phyloP scores from a whole-genome alignment of 2,113 vertebrate species.

The Tretioscincus oriximinensis region DNA sequence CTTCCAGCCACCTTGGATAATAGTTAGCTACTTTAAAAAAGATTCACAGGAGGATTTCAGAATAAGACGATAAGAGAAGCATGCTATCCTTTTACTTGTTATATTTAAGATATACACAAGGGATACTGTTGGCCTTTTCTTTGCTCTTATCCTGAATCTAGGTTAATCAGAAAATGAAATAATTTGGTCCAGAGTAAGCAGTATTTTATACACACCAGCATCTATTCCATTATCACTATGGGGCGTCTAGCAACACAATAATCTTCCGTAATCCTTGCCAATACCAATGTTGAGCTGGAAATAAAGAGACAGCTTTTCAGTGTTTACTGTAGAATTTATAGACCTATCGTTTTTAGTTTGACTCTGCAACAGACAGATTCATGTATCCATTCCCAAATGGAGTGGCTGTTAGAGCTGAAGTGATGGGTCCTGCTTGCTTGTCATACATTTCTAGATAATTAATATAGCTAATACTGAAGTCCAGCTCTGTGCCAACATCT shows the following conservation, averaged over 20 bases:
- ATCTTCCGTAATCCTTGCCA: constrained; percentile 18
- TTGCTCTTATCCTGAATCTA: not conserved
- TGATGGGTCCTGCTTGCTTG: not conserved
- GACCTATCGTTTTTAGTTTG: not conserved
- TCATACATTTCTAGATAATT: not conserved
- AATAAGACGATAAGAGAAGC: constrained; percentile 1
- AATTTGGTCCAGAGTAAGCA: constrained; percentile 6
- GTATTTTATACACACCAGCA: not conserved
- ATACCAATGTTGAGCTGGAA: not conserved
- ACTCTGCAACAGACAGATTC: constrained; percentile 2
- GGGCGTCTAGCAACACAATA: constrained; percentile 13
- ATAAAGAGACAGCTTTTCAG: not conserved
- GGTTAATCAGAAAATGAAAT: constrained; percentile 22
- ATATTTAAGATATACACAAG: constrained; percentile 2
- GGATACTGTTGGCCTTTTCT: not conserved
- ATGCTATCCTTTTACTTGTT: constrained; percentile 2
- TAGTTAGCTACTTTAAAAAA: constrained; percentile 9
- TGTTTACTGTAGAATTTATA: not conserved
- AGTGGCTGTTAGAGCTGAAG: not conserved
- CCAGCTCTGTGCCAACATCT: not conserved
- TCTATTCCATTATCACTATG: constrained; percentile 18
- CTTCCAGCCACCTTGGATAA: constrained; percentile 38
- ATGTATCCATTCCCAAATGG: not conserved
- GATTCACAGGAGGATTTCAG: constrained; percentile 6
- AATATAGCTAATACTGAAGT: not conserved